Conservation (phyloP, 64 coral and sea anemone genomes). For the Catalaphyllia jardinei region DNA sequence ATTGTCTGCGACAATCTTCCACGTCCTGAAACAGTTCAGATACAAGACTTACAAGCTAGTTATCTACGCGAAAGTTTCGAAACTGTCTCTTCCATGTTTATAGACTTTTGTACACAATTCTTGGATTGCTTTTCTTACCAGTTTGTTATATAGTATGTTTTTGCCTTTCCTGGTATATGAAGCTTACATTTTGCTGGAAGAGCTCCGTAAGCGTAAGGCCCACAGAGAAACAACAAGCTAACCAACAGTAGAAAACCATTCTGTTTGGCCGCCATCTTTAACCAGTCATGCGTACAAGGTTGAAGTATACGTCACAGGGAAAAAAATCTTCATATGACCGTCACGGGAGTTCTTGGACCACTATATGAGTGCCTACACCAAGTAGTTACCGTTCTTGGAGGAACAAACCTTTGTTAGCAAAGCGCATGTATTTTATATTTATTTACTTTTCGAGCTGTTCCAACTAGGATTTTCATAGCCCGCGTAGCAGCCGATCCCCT, state of each 20-base stretch:
- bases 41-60: no score
- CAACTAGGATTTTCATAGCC: no score
- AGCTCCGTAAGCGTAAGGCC: neutral
- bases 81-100: neutral
- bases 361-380: no score
- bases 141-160: neutral
- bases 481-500: no score
- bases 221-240: conserved; percentile 10
- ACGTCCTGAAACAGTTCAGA: conserved; percentile 46
- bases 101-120: neutral
- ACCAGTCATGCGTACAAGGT: conserved; percentile 26
- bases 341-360: neutral
- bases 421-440: no score
- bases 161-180: neutral
- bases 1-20: conserved; percentile 7
- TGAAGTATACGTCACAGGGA: neutral
- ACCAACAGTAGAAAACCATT: neutral
- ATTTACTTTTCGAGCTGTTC: no score
- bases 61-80: neutral
- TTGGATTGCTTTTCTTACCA: conserved; percentile 3
- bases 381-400: no score
- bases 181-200: conserved; percentile 53
- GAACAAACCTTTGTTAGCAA: no score
- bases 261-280: conserved; percentile 81
- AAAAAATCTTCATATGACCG: neutral